Evolutionary conservation across 2,797 vertebrate genomes (phyloP), one percentile per base, ranked within the genome.

Genomic region (Halcyon badia): DNA sequence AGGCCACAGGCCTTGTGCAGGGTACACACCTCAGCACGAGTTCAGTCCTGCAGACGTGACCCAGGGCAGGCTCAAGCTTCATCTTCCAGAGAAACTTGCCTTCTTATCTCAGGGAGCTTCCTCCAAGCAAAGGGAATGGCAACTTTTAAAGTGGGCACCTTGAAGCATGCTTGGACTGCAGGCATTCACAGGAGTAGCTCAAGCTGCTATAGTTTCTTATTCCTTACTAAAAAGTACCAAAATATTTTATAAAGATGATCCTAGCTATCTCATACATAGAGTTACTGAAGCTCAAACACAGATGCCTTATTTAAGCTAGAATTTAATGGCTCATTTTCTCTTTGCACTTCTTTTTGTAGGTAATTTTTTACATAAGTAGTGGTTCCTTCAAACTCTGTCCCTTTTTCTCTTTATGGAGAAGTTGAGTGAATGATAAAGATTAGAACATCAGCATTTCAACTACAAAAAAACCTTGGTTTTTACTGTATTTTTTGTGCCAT

Each of bases 41-140:
- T 5, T 8, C 18, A 6, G 70, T 8, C 46, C 56, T 48, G 49
- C 48, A 10, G 60, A 11, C 17, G 3, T 1, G 39, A 33, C 25
- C 66, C 6, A 1, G 3, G n/a, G 28, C 11, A 3, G 15, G 12
- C 21, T 28, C 3, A 0, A 35, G 19, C 11, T 49, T 64, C 10
- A 9, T 33, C 62, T 54, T 44, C 30, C 30, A 5, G 44, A 66
- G 48, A 52, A 88, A 44, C 16, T 24, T n/a, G 30, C 8, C 39
- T 31, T 70, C n/a, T 25, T 46, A 31, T 26, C 87, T 83, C 33
- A 3, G n/a, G 49, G 69, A 79, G 15, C 30, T 46, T 70, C 39
- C 44, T 87, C 71, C 28, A 4, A 26, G 35, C 49, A 8, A 44
- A 56, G 25, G 42, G 19, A 69, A 64, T 2, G 13, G 21, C 12